These are phyloP conservation scores for Sinocyclocheilus maitianheensis DNA, from an alignment of 2,113 vertebrate genomes.

Conservation along the genomic window DNA sequence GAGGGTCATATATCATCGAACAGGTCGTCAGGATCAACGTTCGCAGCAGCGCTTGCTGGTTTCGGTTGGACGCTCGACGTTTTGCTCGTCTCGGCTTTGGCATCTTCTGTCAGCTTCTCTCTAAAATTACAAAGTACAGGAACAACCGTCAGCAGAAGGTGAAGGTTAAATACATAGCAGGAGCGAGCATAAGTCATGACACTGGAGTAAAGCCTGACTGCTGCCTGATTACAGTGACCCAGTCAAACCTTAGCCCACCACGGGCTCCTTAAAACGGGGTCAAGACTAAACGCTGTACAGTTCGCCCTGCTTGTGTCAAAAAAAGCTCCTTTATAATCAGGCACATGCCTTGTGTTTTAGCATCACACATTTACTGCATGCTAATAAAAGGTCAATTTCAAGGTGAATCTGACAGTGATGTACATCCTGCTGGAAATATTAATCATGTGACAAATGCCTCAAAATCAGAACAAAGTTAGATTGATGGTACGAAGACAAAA, in stretches of 20 bases:
- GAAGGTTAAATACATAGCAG: conserved; percentile 25
- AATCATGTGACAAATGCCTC: neutral
- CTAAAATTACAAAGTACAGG: conserved; percentile 66
- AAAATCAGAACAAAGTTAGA: neutral
- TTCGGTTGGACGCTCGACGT: conserved; percentile 64
- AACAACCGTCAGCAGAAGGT: conserved; percentile 23
- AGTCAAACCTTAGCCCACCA: neutral
- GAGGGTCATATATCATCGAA: conserved; percentile 80
- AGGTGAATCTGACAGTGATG: neutral
- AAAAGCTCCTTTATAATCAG: conserved; percentile 5
- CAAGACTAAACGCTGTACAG: neutral
- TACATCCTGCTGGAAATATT: neutral
- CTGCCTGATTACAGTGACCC: conserved; percentile 31
- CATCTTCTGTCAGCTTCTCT: conserved; percentile 56
- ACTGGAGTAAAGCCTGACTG: neutral
- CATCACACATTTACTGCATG: neutral
- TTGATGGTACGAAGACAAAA: neutral
- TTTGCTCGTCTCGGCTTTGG: conserved; percentile 60
- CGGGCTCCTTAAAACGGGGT: conserved; percentile 3
- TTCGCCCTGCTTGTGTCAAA: no score
- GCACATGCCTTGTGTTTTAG: neutral
- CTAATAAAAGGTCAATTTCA: neutral
- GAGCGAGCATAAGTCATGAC: conserved; percentile 4
- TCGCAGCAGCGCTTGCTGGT: conserved; percentile 71
- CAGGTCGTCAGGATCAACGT: conserved; percentile 79